Evolutionary conservation across 2,888 invertebrate species (phyloP).

Genomic region (Drosophila flavopinicola): DNA sequence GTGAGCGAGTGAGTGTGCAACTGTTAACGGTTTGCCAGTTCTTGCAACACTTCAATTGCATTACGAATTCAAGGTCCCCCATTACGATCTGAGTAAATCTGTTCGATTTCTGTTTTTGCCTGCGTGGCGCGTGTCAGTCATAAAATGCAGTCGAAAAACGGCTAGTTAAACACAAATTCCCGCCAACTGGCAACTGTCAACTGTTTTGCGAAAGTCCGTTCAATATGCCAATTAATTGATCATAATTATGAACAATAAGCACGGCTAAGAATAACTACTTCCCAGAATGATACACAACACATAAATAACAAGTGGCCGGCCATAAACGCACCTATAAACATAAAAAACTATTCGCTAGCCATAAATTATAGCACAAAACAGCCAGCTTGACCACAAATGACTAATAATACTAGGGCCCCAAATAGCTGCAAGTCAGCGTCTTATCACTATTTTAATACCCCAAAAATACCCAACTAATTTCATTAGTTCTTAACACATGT

Average conservation of each 20-base stretch:
- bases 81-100: conserved; percentile 18
- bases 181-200: conserved; percentile 15
- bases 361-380: conserved; percentile 18
- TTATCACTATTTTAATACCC: conserved; percentile 43
- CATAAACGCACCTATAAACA: not conserved
- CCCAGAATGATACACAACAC: not conserved
- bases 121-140: conserved; percentile 50
- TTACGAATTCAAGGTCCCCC: conserved; percentile 58
- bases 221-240: conserved; percentile 1
- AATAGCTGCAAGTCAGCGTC: conserved; percentile 31
- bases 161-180: conserved; percentile 1
- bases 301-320: not conserved
- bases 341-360: conserved; percentile 1
- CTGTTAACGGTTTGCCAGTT: conserved; percentile 61
- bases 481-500: conserved; percentile 10
- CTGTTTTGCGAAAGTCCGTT: conserved; percentile 17
- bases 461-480: conserved; percentile 10
- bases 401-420: conserved; percentile 6
- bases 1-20: conserved; percentile 8
- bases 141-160: conserved; percentile 13
- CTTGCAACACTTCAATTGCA: conserved; percentile 44
- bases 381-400: not conserved
- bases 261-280: conserved; percentile 7
- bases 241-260: conserved; percentile 1
- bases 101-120: conserved; percentile 23